Evolutionary conservation across 2,888 invertebrate genomes (phyloP).

Genomic region (Ormyrus nitidulus): DNA sequence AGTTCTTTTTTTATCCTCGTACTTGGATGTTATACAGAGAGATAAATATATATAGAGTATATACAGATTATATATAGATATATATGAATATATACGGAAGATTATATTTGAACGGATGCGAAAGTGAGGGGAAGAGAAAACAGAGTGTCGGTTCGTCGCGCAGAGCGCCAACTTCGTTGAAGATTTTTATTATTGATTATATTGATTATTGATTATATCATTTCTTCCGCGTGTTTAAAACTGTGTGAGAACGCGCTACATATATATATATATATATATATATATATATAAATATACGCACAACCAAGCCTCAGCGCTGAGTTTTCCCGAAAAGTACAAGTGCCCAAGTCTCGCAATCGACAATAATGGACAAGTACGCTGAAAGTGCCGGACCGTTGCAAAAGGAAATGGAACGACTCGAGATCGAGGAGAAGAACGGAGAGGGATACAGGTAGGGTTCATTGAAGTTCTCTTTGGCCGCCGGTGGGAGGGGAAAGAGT

Average conservation of each 20-base stretch:
- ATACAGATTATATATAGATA: slow-evolving; percentile 56
- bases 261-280: too few species aligned
- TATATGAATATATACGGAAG: slow-evolving; percentile 50
- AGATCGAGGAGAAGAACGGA: slow-evolving; percentile 73
- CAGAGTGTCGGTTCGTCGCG: slow-evolving; percentile 37
- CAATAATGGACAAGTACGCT: slow-evolving; percentile 70
- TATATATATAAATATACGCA: slow-evolving; percentile 53
- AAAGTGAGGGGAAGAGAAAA: background rate
- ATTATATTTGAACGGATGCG: slow-evolving; percentile 56
- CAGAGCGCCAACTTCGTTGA: slow-evolving; percentile 46
- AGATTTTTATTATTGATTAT: slow-evolving; percentile 27
- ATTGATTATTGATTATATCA: slow-evolving; percentile 22
- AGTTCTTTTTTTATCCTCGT: background rate
- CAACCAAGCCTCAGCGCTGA: background rate
- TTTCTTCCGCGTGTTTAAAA: slow-evolving; percentile 13
- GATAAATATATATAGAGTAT: slow-evolving; percentile 54
- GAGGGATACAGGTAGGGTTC: slow-evolving; percentile 70
- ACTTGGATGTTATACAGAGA: slow-evolving; percentile 40
- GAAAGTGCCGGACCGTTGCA: slow-evolving; percentile 67
- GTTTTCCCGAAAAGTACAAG: too few species aligned
- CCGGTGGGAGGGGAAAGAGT: too few species aligned
- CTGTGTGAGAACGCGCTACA: too few species aligned
- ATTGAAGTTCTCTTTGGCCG: background rate
- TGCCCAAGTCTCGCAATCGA: slow-evolving; percentile 22
- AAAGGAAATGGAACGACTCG: slow-evolving; percentile 73